Conservation (phyloP, 1,140 invertebrate genomes). For the Ridgeia piscesae region DNA sequence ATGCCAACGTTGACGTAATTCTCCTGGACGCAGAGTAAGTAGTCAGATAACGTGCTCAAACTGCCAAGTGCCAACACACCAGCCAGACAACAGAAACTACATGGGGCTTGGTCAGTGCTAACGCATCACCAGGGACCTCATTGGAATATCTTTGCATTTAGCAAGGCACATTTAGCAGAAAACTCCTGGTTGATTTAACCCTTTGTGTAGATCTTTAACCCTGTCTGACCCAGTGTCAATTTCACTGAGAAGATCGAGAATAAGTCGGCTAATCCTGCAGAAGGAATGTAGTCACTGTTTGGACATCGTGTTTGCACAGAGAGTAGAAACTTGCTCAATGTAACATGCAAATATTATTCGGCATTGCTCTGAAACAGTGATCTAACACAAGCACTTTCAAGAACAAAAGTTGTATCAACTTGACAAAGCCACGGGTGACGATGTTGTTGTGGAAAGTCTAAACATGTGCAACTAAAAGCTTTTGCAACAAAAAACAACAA, state of each 20-base stretch:
- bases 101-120: neutral
- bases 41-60: neutral
- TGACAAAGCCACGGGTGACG: no score
- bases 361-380: neutral
- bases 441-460: no score
- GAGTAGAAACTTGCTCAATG: neutral
- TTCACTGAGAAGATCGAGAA: neutral
- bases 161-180: neutral
- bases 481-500: no score
- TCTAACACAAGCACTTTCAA: no score
- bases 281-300: neutral
- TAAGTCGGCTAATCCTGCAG: neutral
- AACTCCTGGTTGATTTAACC: neutral
- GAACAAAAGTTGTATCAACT: neutral
- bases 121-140: neutral
- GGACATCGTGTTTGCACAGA: neutral
- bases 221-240: neutral
- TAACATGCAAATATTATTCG: neutral
- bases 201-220: neutral
- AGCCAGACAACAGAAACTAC: neutral
- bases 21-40: neutral
- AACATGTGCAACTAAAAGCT: no score
- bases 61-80: neutral
- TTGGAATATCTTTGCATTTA: neutral
- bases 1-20: neutral